Percentiles rank a stretch among this genome's conserved stretches.
phyloP scores from a whole-genome alignment of 1,140 invertebrate genomes.

The Choristoneura fumiferana region DNA sequence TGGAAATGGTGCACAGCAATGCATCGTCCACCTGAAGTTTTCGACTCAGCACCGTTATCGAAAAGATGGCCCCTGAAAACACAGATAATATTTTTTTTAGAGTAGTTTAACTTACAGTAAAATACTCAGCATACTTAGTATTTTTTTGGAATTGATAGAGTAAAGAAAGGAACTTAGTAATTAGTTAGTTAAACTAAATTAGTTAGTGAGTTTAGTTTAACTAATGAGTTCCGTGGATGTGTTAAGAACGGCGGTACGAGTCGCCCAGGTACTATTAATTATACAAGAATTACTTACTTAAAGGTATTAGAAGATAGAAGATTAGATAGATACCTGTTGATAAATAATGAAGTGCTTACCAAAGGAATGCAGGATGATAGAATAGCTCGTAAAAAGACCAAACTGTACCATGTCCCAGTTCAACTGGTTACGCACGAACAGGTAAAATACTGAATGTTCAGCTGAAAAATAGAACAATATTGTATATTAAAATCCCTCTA shows the following conservation, averaged over 20 bases:
- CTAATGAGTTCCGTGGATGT: no score
- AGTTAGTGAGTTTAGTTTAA: no score
- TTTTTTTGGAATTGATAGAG: no score
- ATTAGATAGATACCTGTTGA: no score
- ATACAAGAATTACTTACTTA: no score
- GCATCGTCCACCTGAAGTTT: conserved; percentile 68
- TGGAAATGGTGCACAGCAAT: conserved; percentile 60
- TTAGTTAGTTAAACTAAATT: no score
- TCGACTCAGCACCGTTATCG: conserved; percentile 62
- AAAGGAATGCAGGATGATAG: conserved; percentile 60
- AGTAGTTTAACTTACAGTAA: no score
- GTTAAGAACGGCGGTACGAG: no score
- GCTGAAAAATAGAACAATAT: conserved; percentile 45
- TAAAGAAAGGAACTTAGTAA: no score
- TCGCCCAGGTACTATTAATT: no score
- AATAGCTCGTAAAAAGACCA: conserved; percentile 71
- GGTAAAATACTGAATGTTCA: conserved; percentile 81
- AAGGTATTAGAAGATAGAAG: no score
- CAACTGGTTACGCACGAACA: conserved; percentile 84
- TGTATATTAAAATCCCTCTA: conserved; percentile 10
- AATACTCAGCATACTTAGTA: no score
- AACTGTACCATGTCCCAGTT: conserved; percentile 87
- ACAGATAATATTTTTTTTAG: neutral
- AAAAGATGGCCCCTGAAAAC: conserved; percentile 63
- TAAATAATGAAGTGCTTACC: conserved; percentile 38